These are phyloP conservation scores for Cygnus buccinator DNA, from an alignment of 2,113 vertebrate genomes.

Conservation along the genomic window DNA sequence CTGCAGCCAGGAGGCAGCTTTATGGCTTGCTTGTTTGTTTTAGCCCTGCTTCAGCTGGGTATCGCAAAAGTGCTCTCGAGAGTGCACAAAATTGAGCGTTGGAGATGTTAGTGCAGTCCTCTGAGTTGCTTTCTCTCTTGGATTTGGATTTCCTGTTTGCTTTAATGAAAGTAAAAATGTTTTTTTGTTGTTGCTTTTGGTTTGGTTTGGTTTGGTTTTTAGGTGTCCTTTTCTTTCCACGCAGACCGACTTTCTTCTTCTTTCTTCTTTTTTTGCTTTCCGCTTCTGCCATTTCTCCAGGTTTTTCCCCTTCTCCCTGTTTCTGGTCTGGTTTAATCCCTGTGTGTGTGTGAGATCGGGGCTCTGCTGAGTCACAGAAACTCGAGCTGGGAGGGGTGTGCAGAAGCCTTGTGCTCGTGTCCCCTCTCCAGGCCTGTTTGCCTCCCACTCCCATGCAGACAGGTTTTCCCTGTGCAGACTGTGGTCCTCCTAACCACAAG, in stretches of 20 bases:
- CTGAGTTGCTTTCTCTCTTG: background rate
- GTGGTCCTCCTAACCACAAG: background rate
- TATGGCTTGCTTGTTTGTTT: conserved; percentile 55
- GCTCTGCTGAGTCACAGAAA: background rate
- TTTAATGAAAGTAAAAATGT: background rate
- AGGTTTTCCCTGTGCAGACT: background rate
- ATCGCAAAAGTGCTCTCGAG: background rate
- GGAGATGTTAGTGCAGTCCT: background rate
- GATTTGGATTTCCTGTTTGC: background rate
- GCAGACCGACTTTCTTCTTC: background rate
- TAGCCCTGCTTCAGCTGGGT: background rate
- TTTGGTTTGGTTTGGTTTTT: background rate
- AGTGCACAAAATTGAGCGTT: rapidly evolving
- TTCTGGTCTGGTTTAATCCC: background rate
- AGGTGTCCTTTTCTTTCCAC: background rate
- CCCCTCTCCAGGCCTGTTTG: background rate
- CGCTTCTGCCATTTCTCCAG: background rate
- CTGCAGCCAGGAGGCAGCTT: conserved; percentile 40
- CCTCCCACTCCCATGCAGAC: background rate
- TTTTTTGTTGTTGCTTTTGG: background rate
- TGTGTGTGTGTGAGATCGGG: rapidly evolving
- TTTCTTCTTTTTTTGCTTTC: background rate
- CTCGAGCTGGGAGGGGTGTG: background rate
- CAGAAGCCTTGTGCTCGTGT: rapidly evolving
- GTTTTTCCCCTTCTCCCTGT: background rate